These are phyloP conservation scores for Monopterus albus DNA, from an alignment of 2,113 vertebrate genomes.

Conservation along the genomic window DNA sequence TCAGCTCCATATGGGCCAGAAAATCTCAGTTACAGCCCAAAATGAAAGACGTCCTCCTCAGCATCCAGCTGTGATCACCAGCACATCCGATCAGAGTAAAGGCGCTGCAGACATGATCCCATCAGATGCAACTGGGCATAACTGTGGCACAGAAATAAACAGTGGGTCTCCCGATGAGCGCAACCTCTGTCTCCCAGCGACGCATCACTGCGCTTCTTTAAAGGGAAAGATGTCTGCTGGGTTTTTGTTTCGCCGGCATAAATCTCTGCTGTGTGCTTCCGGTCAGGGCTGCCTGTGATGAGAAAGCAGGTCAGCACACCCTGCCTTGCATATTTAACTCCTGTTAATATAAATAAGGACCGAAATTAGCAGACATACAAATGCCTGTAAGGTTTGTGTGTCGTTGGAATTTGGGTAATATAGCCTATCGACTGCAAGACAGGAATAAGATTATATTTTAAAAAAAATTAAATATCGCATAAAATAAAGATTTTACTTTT, in stretches of 20 bases:
- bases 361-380: too few relatives aligned
- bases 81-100: background rate
- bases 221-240: constrained; percentile 47
- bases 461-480: too few relatives aligned
- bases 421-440: too few relatives aligned
- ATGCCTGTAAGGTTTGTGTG: too few relatives aligned
- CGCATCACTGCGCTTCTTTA: constrained; percentile 52
- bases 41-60: background rate
- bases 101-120: background rate
- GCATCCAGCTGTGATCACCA: background rate
- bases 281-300: too few relatives aligned
- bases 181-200: constrained; percentile 33
- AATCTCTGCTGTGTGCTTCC: constrained; percentile 2
- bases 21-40: background rate
- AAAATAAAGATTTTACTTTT: too few relatives aligned
- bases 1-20: constrained; percentile 4
- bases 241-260: constrained; percentile 33
- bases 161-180: background rate
- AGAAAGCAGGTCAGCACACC: too few relatives aligned
- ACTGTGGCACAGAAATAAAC: background rate
- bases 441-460: too few relatives aligned
- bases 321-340: too few relatives aligned
- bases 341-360: too few relatives aligned
- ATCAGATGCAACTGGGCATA: background rate
- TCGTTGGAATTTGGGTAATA: too few relatives aligned